A percentile compares a stretch with the other conserved stretches of the same genome.
Evolutionary conservation across 2,797 vertebrate species (phyloP).

Genomic region (Manis crassicaudata): DNA sequence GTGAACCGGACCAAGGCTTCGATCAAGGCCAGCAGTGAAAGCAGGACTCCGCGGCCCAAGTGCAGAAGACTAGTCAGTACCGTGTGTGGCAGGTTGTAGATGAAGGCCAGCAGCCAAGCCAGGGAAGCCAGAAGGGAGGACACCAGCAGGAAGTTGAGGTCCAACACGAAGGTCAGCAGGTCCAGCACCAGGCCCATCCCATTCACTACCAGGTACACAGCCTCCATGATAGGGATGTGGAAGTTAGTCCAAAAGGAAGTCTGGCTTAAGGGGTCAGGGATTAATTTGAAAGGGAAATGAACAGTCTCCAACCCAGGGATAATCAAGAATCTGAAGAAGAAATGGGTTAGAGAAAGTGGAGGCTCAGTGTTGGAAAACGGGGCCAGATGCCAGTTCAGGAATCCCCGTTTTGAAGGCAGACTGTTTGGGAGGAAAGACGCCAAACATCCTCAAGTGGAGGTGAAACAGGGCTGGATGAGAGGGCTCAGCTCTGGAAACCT

Average conservation of each 20-base stretch:
- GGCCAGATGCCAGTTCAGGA: neutral
- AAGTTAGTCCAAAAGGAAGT: neutral
- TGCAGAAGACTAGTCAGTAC: conserved; percentile 84
- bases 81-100: conserved; percentile 89
- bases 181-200: conserved; percentile 83
- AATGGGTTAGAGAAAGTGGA: neutral
- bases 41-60: conserved; percentile 86
- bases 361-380: neutral
- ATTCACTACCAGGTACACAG: conserved; percentile 81
- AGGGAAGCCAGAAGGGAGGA: conserved; percentile 89
- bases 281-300: neutral
- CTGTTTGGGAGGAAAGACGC: neutral
- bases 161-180: conserved; percentile 89
- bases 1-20: conserved; percentile 84
- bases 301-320: neutral
- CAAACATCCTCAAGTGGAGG: conserved; percentile 28
- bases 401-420: neutral
- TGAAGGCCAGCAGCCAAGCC: conserved; percentile 87
- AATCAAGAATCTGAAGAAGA: neutral
- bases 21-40: conserved; percentile 82
- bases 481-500: neutral
- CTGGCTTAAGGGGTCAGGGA: neutral
- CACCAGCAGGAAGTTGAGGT: conserved; percentile 94
- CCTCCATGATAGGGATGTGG: conserved; percentile 81
- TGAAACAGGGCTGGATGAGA: neutral